Evolutionary conservation across 2,797 vertebrate genomes (phyloP), one percentile per base, ranked within the genome.

Genomic region (Pyrrhura leucotis): DNA sequence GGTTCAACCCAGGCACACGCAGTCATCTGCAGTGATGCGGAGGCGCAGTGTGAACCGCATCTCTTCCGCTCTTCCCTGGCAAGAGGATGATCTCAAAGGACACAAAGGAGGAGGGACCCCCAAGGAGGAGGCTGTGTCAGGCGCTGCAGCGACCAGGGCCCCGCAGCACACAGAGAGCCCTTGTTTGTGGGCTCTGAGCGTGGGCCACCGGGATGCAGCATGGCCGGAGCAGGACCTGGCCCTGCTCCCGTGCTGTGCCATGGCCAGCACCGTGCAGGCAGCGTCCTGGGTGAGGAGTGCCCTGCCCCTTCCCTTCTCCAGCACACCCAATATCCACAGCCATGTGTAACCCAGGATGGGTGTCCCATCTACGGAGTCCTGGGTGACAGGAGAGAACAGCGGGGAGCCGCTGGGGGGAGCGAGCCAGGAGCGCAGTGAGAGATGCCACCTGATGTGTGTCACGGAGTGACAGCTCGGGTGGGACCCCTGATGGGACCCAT

Each of bases 161-260:
- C 16, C 16, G 40, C 40, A 40, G 88, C 47, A 95, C 91, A 95
- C 93, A 96, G 89, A 95, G 93, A 68, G 78, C 93, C 84, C 89
- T 93, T 96, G 93, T 94, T 84, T 37, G 76, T 71, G 86, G 50
- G 62, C 85, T 91, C 61, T 7, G 71, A 44, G 78, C 62, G 7
- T 5, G 4, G 62, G 65, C 35, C 26, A 37, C 62, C 0, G 1
- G 21, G 53, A 48, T 2, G 22, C 67, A 65, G 2, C 56, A 44
- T 0, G 6, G 68, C 53, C 42, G 45, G 33, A 74, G 85, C 77
- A 71, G 76, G 88, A 86, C 73, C 85, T 93, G 80, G 83, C 69
- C 89, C 6, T 0, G 73, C 83, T 81, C 65, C 88, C n/a, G 6
- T 5, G 69, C 37, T 1, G 2, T 48, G 88, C 51, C 71, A 12